Base-by-base conservation (phyloP, 2,797 vertebrate genomes). In the Alectoris magna region DNA sequence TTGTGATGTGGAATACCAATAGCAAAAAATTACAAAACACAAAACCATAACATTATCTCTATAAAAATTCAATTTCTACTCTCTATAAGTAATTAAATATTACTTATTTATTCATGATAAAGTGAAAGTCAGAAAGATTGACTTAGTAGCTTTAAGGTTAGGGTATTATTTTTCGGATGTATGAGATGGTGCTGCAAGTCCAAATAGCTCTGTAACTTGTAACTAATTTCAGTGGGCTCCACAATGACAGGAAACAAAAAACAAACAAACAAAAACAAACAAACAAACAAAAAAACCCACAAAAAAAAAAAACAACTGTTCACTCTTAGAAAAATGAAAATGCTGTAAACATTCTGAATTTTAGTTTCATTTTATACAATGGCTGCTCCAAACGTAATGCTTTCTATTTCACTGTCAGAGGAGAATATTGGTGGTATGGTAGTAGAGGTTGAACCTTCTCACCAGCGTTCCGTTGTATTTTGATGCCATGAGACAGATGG, bases 91-190 rank as follows among this genome's bases (percentile, higher is more conserved):
- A 95, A 88, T 91, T 75, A 90, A 93, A 48, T 7, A 29, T 83
- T 77, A 71, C 67, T 93, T 94, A 84, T 83, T 93, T 88, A 86
- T 91, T 93, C 66, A 86, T 77, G n/a, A 86, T 69, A 75, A 88
- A 88, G 24, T 34, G 48, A 91, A 72, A 17, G 41, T 90, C 83
- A 56, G 58, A 89, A 41, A 71, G 6, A 5, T 31, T 88, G 49
- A 53, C 27, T 74, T 51, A 31, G 31, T 77, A 78, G 36, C 12
- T 68, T 22, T 90, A 48, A 39, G 41, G 18, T 80, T 66, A 63
- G 12, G 10, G 7, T 36, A 60, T 68, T 83, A 70, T 83, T 90
- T 84, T 80, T 86, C 22, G 38, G 15, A 18, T 11, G 7, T 44
- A 5, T 7, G 4, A 22, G 4, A 46, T 29, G 17, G 49, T 84